These are phyloP conservation scores for Anisognathus igniventris DNA, from an alignment of 2,797 vertebrate species.

Conservation along the genomic window DNA sequence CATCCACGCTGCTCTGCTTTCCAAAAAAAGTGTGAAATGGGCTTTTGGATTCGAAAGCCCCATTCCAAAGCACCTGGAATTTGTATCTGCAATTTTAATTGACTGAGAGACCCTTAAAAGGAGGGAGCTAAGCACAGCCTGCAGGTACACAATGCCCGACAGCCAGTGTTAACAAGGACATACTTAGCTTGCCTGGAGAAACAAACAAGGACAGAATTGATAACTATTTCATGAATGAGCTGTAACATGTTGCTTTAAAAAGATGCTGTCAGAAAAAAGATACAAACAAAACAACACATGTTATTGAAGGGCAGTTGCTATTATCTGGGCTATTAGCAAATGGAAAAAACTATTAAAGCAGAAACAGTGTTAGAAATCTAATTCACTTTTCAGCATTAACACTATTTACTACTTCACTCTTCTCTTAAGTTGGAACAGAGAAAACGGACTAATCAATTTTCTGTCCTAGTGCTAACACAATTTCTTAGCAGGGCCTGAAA, in stretches of 20 bases:
- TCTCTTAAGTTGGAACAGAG: conserved; percentile 4
- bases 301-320: conserved; percentile 46
- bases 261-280: conserved; percentile 50
- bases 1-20: rapidly evolving
- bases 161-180: conserved; percentile 38
- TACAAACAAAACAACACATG: conserved; percentile 36
- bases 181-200: conserved; percentile 47
- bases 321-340: conserved; percentile 62
- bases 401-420: conserved; percentile 35
- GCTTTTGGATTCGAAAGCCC: neutral
- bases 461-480: neutral
- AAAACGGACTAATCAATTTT: conserved; percentile 40
- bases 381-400: conserved; percentile 47
- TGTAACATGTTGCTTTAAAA: conserved; percentile 53
- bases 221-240: conserved; percentile 57
- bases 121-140: conserved; percentile 9
- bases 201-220: conserved; percentile 56
- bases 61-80: neutral
- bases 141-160: conserved; percentile 38
- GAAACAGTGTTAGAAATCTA: conserved; percentile 52
- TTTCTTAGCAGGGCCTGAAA: neutral
- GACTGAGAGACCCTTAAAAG: neutral
- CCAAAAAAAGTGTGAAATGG: neutral
- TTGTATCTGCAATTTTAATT: conserved; percentile 13
- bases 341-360: conserved; percentile 56